A percentile compares a stretch with the other conserved stretches of the same genome.
Evolutionary conservation across 1,140 invertebrate genomes (phyloP).

Genomic region (Whitmania pigra): DNA sequence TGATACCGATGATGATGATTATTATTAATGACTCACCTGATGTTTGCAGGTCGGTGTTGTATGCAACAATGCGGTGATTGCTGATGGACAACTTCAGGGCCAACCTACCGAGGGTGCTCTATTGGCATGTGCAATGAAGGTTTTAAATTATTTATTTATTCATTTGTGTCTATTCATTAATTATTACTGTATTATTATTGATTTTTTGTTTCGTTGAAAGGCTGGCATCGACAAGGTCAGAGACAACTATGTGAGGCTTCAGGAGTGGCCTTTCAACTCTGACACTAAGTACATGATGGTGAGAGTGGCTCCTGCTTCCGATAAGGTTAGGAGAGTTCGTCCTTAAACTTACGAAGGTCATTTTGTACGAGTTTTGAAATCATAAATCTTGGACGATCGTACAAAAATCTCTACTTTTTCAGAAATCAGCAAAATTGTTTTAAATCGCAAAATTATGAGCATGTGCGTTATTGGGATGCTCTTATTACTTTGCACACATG

Average conservation of each 20-base stretch:
- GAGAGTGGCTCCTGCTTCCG: constrained; percentile 68
- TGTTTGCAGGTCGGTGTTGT: constrained; percentile 59
- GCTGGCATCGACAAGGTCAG: constrained; percentile 68
- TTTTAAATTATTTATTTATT: constrained; percentile 30
- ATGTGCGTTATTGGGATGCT: too few relatives aligned
- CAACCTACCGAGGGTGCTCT: constrained; percentile 96
- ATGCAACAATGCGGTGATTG: constrained; percentile 90
- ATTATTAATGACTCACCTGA: too few relatives aligned
- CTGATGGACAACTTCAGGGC: constrained; percentile 65
- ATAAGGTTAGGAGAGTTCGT: constrained; percentile 45
- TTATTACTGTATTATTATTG: not conserved
- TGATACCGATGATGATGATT: too few relatives aligned
- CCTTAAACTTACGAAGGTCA: not conserved
- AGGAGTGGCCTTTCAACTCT: constrained; percentile 92
- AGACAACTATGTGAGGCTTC: constrained; percentile 68
- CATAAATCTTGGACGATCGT: too few relatives aligned
- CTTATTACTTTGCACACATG: too few relatives aligned
- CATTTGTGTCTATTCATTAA: not conserved
- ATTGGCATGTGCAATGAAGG: constrained; percentile 76
- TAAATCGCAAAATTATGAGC: not conserved
- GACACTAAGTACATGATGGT: constrained; percentile 99
- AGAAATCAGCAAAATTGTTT: not conserved
- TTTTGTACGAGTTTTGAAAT: too few relatives aligned
- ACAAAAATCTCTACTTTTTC: too few relatives aligned
- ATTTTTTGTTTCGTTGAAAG: constrained; percentile 33